A percentile compares a stretch with the other conserved stretches of the same genome.
phyloP scores from a whole-genome alignment of 2,113 vertebrate genomes.

The Atherinomorus stipes region DNA sequence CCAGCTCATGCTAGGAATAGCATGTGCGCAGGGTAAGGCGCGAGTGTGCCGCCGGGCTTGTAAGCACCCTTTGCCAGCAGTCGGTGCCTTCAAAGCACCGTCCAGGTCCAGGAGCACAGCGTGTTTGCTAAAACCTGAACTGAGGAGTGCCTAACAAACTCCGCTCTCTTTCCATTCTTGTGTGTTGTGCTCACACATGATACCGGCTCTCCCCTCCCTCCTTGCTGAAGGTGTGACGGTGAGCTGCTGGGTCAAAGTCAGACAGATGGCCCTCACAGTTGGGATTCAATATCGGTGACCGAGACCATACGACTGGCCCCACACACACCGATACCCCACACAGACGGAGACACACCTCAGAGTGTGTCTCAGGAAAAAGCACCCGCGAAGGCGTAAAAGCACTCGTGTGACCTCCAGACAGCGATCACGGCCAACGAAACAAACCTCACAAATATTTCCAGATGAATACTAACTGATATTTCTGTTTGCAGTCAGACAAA shows the following conservation, averaged over 20 bases:
- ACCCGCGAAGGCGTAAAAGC: neutral
- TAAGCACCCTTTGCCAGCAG: slow-evolving; percentile 37
- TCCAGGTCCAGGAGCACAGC: slow-evolving; percentile 49
- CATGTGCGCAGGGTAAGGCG: slow-evolving; percentile 21
- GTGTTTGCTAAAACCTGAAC: slow-evolving; percentile 50
- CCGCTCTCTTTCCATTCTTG: slow-evolving; percentile 2
- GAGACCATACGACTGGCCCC: slow-evolving; percentile 33
- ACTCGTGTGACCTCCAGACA: slow-evolving; percentile 57
- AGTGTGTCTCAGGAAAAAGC: slow-evolving; percentile 11
- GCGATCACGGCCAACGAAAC: slow-evolving; percentile 4
- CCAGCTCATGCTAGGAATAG: slow-evolving; percentile 43
- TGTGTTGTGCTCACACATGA: neutral
- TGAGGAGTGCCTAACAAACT: slow-evolving; percentile 18
- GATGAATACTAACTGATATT: neutral
- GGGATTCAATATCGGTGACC: slow-evolving; percentile 68
- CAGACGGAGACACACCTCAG: slow-evolving; percentile 24
- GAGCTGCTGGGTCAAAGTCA: slow-evolving; percentile 75
- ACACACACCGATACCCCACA: slow-evolving; percentile 16
- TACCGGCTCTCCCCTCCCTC: slow-evolving; percentile 7
- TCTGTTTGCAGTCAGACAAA: neutral
- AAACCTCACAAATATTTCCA: neutral
- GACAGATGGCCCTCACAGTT: slow-evolving; percentile 79
- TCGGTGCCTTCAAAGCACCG: slow-evolving; percentile 48
- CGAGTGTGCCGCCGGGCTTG: slow-evolving; percentile 8
- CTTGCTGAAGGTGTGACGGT: slow-evolving; percentile 67